A percentile compares a stretch with the other conserved stretches of the same genome.
These are phyloP conservation scores for Chrysotoxum bicinctum DNA, from an alignment of 2,888 invertebrate species.

Conservation along the genomic window DNA sequence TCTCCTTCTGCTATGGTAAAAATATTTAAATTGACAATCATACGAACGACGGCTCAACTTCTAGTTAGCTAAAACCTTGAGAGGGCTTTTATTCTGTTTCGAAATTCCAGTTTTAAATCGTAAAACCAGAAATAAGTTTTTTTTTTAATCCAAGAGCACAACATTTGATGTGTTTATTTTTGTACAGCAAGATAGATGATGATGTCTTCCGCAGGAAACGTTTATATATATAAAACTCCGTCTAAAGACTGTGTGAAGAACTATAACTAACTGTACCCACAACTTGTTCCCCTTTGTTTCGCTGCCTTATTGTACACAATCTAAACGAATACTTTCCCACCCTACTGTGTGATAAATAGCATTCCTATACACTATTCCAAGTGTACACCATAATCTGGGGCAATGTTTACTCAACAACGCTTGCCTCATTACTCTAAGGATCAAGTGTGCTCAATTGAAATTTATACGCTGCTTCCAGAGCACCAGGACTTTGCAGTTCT, in stretches of 20 bases:
- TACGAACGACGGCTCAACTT: too few species aligned
- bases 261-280: neutral
- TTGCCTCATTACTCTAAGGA: constrained; percentile 60
- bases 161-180: neutral
- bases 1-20: too few species aligned
- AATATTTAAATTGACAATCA: too few species aligned
- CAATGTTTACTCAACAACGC: constrained; percentile 63
- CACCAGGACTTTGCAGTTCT: constrained; percentile 15
- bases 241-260: neutral
- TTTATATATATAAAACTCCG: neutral
- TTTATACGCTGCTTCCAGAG: constrained; percentile 39
- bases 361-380: neutral
- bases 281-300: neutral
- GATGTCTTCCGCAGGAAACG: neutral
- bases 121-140: too few species aligned
- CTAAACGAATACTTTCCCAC: constrained; percentile 20
- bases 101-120: too few species aligned
- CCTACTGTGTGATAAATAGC: constrained; percentile 23
- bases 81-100: too few species aligned
- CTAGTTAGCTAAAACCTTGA: too few species aligned
- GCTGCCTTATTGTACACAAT: neutral
- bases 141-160: neutral
- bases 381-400: constrained; percentile 40
- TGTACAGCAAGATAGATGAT: neutral
- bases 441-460: constrained; percentile 70